A percentile compares a stretch with the other conserved stretches of the same genome.
phyloP scores from a whole-genome alignment of 1,140 invertebrate species.

The Pantala flavescens region DNA sequence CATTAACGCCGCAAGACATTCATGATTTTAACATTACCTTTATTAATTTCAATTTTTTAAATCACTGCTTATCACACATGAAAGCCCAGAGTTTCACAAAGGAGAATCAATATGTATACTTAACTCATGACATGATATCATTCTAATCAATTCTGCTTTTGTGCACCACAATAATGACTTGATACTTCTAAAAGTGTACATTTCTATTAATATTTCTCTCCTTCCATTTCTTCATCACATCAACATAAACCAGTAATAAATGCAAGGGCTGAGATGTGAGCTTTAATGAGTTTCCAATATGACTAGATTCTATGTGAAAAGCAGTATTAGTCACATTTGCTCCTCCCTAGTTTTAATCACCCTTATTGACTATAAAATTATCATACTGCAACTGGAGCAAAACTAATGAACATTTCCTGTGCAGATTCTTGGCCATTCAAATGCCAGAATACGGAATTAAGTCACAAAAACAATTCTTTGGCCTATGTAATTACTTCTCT shows the following conservation, averaged over 20 bases:
- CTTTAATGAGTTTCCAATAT: background rate
- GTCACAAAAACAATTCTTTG: background rate
- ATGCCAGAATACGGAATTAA: background rate
- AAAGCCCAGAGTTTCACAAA: constrained; percentile 6
- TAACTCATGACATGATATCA: background rate
- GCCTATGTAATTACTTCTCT: background rate
- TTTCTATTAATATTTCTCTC: background rate
- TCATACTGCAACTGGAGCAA: background rate
- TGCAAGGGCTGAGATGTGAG: background rate
- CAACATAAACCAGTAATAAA: background rate
- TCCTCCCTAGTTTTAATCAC: constrained; percentile 1
- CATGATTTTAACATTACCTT: background rate
- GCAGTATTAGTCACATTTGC: constrained; percentile 1
- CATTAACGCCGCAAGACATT: background rate
- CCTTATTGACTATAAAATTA: background rate
- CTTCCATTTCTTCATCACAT: background rate
- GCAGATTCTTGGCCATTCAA: background rate
- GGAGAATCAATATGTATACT: background rate
- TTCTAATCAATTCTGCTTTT: background rate
- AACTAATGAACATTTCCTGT: background rate
- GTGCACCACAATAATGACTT: constrained; percentile 1
- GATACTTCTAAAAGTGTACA: background rate
- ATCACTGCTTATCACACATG: constrained; percentile 5
- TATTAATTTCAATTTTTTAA: background rate
- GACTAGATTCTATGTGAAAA: constrained; percentile 10